A percentile compares a stretch with the other conserved stretches of the same genome.
phyloP scores from a whole-genome alignment of 2,888 invertebrate genomes.

The Scaptomyza caliginosa region DNA sequence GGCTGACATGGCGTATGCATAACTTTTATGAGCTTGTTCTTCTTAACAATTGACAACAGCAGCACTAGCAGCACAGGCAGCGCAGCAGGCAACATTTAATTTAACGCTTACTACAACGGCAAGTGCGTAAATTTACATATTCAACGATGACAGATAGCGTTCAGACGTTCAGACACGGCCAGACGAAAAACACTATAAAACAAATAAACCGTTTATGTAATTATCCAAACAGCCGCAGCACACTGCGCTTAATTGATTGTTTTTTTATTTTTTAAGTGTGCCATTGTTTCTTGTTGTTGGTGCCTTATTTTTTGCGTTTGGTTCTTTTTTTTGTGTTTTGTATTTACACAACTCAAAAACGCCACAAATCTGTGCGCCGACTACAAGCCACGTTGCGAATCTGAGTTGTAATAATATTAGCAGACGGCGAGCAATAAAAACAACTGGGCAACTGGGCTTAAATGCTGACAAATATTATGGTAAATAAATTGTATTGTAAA shows the following conservation, averaged over 20 bases:
- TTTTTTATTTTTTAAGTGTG: constrained; percentile 56
- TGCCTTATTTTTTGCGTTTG: neutral
- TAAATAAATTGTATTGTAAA: constrained; percentile 57
- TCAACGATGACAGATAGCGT: neutral
- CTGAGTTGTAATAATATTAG: constrained; percentile 49
- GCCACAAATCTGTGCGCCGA: constrained; percentile 20
- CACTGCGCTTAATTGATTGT: constrained; percentile 56
- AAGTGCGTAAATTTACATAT: constrained; percentile 30
- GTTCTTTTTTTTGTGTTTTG: neutral
- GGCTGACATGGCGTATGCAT: constrained; percentile 55
- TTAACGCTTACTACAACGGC: constrained; percentile 28
- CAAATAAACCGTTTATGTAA: constrained; percentile 61
- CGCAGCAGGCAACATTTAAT: constrained; percentile 31
- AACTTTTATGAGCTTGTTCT: constrained; percentile 61
- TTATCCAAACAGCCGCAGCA: constrained; percentile 39
- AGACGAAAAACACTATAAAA: constrained; percentile 5
- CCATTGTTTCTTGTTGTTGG: constrained; percentile 21
- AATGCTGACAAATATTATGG: constrained; percentile 66
- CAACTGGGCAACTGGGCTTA: constrained; percentile 31
- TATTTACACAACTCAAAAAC: constrained; percentile 32
- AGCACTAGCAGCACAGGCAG: too few relatives aligned
- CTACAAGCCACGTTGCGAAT: constrained; percentile 29
- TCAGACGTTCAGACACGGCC: neutral
- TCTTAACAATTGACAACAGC: constrained; percentile 47
- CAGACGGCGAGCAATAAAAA: constrained; percentile 16